A percentile compares a stretch with the other conserved stretches of the same genome.
These are phyloP conservation scores for Tachycineta bicolor DNA, from an alignment of 2,113 vertebrate genomes.

Conservation along the genomic window DNA sequence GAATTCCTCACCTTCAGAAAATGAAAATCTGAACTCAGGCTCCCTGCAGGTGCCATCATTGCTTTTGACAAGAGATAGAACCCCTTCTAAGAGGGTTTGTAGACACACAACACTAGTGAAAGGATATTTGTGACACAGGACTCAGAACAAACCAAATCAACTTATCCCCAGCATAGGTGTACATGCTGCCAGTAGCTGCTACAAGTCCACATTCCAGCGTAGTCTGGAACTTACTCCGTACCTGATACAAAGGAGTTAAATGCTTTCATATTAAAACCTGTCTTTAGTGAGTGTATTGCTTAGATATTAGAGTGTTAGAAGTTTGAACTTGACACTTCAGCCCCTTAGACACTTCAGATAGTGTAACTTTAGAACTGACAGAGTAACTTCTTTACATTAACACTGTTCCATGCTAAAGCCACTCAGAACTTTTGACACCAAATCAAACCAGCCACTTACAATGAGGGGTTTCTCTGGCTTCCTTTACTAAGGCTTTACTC, in stretches of 20 bases:
- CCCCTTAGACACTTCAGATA: neutral
- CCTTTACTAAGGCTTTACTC: neutral
- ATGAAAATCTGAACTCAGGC: neutral
- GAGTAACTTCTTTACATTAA: neutral
- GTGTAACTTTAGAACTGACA: neutral
- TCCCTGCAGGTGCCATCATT: neutral
- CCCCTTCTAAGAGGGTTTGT: neutral
- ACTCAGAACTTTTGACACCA: neutral
- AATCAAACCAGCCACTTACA: slow-evolving; percentile 22
- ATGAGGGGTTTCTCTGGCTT: slow-evolving; percentile 8
- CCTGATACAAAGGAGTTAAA: neutral
- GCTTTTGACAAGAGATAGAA: neutral
- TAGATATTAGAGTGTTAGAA: neutral
- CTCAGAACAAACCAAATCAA: neutral
- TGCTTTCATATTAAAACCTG: neutral
- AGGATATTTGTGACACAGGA: neutral
- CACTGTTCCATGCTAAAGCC: neutral
- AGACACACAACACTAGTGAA: neutral
- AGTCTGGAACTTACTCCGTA: neutral
- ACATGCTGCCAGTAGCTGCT: accelerated
- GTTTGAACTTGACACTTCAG: neutral
- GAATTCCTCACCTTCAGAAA: neutral
- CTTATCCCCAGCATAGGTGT: neutral
- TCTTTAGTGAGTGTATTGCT: neutral
- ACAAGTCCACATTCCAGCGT: neutral